phyloP scores from a whole-genome alignment of 1,140 invertebrate genomes.

The Antheraea pernyi region DNA sequence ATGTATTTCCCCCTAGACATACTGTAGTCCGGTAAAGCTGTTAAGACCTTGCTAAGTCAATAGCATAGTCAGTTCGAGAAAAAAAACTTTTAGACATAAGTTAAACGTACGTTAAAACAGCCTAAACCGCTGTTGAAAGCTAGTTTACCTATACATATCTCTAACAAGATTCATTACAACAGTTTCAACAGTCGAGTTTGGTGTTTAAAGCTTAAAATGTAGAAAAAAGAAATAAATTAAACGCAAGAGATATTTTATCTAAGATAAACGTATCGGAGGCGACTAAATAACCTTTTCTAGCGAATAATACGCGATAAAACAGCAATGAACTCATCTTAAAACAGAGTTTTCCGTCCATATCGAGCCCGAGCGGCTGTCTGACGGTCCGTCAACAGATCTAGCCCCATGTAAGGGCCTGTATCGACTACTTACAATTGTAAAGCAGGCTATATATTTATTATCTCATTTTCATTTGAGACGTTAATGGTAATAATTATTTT shows the following conservation, averaged over 20 bases:
- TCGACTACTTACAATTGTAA: slow-evolving; percentile 56
- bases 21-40: no score
- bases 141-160: no score
- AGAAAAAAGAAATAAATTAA: background rate
- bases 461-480: slow-evolving; percentile 28
- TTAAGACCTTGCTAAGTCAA: no score
- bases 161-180: background rate
- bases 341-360: slow-evolving; percentile 30
- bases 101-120: no score
- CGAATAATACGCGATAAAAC: slow-evolving; percentile 9
- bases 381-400: slow-evolving; percentile 49
- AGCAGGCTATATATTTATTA: slow-evolving; percentile 56
- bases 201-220: background rate
- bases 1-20: no score
- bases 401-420: slow-evolving; percentile 43
- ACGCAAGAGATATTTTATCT: background rate
- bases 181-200: background rate
- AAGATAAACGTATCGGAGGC: background rate
- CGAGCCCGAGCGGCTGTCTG: slow-evolving; percentile 25
- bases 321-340: slow-evolving; percentile 19
- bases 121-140: no score
- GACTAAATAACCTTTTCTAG: slow-evolving; percentile 10
- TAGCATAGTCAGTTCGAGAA: no score
- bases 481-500: slow-evolving; percentile 55
- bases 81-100: no score